These are phyloP conservation scores for Turritopsis dohrnii DNA, from an alignment of 30 jellyfish, hydroid and myxozoan species.

Conservation along the genomic window DNA sequence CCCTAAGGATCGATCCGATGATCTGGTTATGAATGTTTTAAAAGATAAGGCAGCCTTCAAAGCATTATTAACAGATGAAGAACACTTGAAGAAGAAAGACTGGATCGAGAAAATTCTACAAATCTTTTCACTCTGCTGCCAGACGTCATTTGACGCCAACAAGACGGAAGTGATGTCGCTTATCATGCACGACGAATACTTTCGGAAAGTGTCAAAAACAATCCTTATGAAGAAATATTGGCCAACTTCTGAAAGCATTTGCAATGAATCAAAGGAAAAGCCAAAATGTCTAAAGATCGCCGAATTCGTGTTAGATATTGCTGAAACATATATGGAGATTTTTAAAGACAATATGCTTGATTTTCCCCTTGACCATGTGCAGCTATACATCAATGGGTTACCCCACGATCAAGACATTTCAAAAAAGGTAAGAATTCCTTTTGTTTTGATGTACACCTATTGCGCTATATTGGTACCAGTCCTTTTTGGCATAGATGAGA, in stretches of 20 bases:
- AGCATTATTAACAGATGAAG: not conserved
- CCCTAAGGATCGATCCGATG: not conserved
- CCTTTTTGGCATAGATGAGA: no score
- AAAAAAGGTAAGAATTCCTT: not conserved
- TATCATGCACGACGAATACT: not conserved
- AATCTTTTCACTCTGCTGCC: not conserved
- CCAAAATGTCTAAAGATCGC: not conserved
- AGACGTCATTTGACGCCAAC: not conserved
- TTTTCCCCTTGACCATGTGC: not conserved
- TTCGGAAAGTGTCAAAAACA: not conserved
- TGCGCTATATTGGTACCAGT: not conserved
- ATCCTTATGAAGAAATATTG: not conserved
- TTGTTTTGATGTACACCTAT: not conserved
- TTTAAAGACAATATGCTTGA: not conserved
- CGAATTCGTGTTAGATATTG: not conserved
- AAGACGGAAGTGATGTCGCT: not conserved
- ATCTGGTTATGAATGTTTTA: not conserved
- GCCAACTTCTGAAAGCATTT: not conserved
- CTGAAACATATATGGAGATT: not conserved
- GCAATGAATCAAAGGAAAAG: not conserved
- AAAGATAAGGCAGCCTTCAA: not conserved
- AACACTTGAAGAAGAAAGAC: not conserved
- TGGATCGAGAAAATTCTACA: not conserved
- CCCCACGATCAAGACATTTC: not conserved
- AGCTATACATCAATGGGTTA: not conserved